Percentiles rank a stretch among this genome's conserved stretches.
Evolutionary conservation across 2,113 vertebrate genomes (phyloP).

Genomic region (Hemicordylus capensis): DNA sequence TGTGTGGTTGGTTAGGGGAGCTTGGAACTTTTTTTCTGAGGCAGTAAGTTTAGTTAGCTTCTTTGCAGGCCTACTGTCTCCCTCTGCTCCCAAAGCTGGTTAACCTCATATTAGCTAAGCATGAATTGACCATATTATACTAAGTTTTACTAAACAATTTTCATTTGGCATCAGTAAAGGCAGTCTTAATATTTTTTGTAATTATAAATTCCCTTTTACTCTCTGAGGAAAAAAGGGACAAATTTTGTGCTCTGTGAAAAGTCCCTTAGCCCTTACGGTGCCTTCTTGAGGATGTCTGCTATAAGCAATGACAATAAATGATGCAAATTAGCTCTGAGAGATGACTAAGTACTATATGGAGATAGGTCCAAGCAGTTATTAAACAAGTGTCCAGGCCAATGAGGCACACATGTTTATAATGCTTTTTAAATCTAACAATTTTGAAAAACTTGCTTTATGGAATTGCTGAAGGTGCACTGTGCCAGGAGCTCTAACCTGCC

Average conservation of each 20-base stretch:
- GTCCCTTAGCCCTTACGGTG: neutral
- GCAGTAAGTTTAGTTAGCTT: neutral
- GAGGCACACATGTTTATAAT: too few relatives aligned
- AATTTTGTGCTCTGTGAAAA: neutral
- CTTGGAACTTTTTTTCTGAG: neutral
- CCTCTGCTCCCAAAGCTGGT: neutral
- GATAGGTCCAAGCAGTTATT: neutral
- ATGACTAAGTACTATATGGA: neutral
- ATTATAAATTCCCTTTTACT: neutral
- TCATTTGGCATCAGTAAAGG: neutral
- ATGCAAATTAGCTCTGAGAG: neutral
- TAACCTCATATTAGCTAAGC: neutral
- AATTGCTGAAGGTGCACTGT: rapidly evolving
- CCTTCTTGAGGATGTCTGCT: neutral
- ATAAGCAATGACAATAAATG: neutral
- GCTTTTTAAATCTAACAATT: neutral
- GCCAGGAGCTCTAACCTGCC: neutral
- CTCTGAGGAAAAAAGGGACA: neutral
- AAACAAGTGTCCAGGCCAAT: neutral
- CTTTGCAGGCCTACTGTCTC: neutral
- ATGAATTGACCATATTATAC: neutral
- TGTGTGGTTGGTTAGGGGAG: neutral
- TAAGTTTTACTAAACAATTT: neutral
- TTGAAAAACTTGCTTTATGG: neutral
- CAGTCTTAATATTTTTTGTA: neutral